Conservation (phyloP, 2,113 vertebrate species). For the Oxyura jamaicensis region DNA sequence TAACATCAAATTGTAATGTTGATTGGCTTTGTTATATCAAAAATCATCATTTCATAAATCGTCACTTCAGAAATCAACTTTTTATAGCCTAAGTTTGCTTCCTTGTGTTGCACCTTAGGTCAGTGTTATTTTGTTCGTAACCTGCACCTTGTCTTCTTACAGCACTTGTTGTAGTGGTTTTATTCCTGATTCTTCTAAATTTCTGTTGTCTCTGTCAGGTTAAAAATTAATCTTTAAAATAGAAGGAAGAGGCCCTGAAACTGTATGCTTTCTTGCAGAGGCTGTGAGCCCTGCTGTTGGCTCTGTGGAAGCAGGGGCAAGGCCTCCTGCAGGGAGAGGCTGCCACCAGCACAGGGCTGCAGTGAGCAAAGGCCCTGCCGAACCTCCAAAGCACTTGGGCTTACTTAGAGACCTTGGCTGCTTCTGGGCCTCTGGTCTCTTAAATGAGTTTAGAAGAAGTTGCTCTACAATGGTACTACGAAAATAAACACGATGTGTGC, state of each 20-base stretch:
- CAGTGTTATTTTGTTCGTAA: background rate
- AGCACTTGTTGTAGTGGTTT: too few species aligned
- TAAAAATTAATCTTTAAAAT: background rate
- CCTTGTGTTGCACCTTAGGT: background rate
- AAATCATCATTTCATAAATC: background rate
- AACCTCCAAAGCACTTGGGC: background rate
- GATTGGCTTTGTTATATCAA: background rate
- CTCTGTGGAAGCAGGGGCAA: background rate
- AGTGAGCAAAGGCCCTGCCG: background rate
- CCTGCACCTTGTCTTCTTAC: background rate
- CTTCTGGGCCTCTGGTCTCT: background rate
- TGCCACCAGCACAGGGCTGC: background rate
- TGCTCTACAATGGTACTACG: background rate
- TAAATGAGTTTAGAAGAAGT: background rate
- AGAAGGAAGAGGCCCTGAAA: background rate
- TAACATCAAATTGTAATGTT: too few species aligned
- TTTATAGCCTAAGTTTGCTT: background rate
- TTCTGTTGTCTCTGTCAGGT: background rate
- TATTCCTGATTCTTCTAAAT: background rate
- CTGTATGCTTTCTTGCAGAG: background rate
- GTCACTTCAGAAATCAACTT: too few species aligned
- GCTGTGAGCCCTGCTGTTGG: fast-evolving
- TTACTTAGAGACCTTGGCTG: background rate
- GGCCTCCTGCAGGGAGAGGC: background rate
- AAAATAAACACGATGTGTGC: background rate